Base-by-base conservation (phyloP, 1,140 invertebrate species). In the Aphis gossypii region DNA sequence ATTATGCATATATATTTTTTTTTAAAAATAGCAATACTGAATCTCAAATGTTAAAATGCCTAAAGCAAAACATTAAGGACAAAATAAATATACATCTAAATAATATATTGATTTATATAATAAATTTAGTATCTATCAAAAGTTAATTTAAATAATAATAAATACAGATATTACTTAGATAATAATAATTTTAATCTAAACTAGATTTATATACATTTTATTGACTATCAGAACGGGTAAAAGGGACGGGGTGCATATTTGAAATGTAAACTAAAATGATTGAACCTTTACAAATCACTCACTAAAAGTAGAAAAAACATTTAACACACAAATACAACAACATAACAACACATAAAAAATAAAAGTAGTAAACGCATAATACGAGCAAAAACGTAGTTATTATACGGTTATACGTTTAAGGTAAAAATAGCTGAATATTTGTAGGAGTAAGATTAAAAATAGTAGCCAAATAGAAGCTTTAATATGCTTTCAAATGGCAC, bases 261-360 rank as follows among this genome's bases (percentile, higher is more conserved):
- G 35, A 86, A 93, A 54, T 93, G 44, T 84, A 84, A 54, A 93
- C 48, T 93, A 84, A 56, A 83, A 93, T 86, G 82, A 46, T 54
- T 84, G 82, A 93, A 93, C 35, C 48, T 84, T 93, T 93, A 86
- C 92, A 83, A 84, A 92, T 92, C 91, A 84, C 92, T 86, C 76
- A 86, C 92, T 93, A 86, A 93, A 86, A 83, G n/a, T 82, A 93
- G 25, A 93, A 84, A 93, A 93, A 83, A 93, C 46, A 93, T 93
- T 86, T 56, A 93, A 93, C 92, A 93, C 92, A 84, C 82, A 93
- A 86, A 93, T 93, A 93, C 82, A 93, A 93, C 92, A 93, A 93
- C 41, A 93, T 93, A 93, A 93, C 92, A 93, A 93, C 92, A 93
- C 92, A 93, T 84, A 83, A 56, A 93, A 86, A 93, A 83, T 92